Percentiles rank a stretch among this genome's conserved stretches.
Conservation (phyloP, 2,113 vertebrate species). For the Capricornis sumatraensis region DNA sequence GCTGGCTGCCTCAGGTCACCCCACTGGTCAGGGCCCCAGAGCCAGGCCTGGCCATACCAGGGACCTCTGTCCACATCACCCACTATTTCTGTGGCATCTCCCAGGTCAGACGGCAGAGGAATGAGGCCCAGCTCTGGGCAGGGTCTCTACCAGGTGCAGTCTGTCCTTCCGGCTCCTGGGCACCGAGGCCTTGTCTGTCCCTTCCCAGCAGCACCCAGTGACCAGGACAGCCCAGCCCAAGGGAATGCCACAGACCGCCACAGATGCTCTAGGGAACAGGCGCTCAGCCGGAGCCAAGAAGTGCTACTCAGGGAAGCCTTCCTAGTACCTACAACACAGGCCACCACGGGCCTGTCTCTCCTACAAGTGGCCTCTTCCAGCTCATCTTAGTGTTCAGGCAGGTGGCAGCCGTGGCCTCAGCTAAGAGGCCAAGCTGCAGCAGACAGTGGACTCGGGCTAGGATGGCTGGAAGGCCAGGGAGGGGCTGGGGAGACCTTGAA, state of each 20-base stretch:
- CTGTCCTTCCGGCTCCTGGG: accelerated
- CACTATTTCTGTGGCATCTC: background rate
- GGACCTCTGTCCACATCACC: background rate
- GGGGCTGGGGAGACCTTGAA: background rate
- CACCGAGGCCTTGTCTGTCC: background rate
- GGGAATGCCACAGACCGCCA: accelerated
- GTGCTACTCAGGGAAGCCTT: background rate
- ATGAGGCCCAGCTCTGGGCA: background rate
- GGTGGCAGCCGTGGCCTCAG: accelerated
- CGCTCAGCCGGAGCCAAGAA: background rate
- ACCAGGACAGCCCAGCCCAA: background rate
- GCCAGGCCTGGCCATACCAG: background rate
- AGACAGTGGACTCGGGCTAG: background rate
- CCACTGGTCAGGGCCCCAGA: background rate
- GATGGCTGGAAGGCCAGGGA: background rate
- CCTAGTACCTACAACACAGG: background rate
- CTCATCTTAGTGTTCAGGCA: background rate
- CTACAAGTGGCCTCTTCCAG: background rate
- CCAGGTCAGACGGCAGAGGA: background rate
- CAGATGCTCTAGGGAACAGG: accelerated
- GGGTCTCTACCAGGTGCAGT: background rate
- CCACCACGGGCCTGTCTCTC: background rate
- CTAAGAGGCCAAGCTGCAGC: background rate
- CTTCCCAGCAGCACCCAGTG: background rate
- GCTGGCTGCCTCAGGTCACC: background rate